A percentile compares a stretch with the other conserved stretches of the same genome.
Conservation (phyloP, 1,140 invertebrate genomes). For the Drosophila sucinea region DNA sequence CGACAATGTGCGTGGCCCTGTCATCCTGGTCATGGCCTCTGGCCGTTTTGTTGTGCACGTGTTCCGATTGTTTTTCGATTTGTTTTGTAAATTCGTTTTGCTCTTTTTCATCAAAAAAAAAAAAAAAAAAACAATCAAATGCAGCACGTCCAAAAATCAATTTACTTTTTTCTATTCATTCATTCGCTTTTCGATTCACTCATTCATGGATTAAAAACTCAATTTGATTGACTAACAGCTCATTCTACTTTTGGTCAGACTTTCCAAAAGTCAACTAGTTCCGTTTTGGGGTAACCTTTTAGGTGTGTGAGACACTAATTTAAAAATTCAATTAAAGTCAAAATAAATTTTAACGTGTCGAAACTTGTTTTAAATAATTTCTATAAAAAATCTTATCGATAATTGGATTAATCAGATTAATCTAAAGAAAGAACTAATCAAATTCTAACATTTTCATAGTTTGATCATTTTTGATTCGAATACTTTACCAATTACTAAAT, state of each 20-base stretch:
- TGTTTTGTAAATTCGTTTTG: constrained; percentile 83
- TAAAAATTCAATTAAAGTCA: no score
- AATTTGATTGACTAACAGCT: constrained; percentile 40
- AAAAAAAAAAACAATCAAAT: constrained; percentile 37
- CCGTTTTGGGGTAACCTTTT: background rate
- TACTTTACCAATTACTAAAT: no score
- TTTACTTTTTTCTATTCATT: background rate
- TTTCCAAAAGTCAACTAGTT: background rate
- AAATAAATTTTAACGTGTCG: no score
- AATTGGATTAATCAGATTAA: no score
- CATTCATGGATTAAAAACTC: constrained; percentile 14
- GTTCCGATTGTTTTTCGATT: constrained; percentile 65
- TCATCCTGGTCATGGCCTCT: constrained; percentile 38
- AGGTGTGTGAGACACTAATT: no score
- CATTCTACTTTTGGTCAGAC: background rate
- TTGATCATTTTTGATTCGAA: no score
- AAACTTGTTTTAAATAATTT: no score
- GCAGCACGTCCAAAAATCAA: constrained; percentile 55
- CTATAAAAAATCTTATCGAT: no score
- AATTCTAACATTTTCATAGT: no score
- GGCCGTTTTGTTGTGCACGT: constrained; percentile 73
- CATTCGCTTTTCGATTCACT: constrained; percentile 31
- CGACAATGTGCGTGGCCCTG: constrained; percentile 21
- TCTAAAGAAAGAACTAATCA: no score
- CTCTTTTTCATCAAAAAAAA: constrained; percentile 83